Evolutionary conservation across 2,113 vertebrate species (phyloP).

Genomic region (Mohoua ochrocephala): DNA sequence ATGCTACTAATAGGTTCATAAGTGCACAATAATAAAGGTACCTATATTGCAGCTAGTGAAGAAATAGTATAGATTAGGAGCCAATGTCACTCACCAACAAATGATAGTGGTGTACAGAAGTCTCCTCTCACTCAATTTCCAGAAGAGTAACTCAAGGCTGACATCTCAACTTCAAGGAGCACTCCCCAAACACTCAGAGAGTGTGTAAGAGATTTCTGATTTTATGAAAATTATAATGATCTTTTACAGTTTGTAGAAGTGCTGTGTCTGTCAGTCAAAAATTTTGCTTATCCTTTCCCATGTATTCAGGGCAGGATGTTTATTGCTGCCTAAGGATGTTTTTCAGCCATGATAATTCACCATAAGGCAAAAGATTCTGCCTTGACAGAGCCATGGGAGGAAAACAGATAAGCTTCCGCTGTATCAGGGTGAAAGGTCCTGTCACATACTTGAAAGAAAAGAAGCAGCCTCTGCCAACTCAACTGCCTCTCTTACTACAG

Average conservation of each 20-base stretch:
- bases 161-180: accelerated
- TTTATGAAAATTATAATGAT: not conserved
- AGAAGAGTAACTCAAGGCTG: accelerated
- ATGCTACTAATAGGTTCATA: not conserved
- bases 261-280: not conserved
- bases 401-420: not conserved
- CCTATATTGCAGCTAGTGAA: not conserved
- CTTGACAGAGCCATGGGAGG: not conserved
- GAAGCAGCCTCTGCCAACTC: not conserved
- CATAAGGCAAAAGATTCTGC: not conserved
- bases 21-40: not conserved
- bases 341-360: not conserved
- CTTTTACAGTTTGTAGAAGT: not conserved
- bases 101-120: not conserved
- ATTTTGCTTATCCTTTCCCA: not conserved
- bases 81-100: not conserved
- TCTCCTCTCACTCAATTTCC: not conserved
- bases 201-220: not conserved
- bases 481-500: not conserved
- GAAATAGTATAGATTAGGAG: not conserved
- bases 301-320: not conserved
- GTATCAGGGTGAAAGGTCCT: not conserved
- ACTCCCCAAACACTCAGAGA: not conserved
- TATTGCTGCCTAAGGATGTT: not conserved
- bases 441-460: not conserved